Conservation (phyloP, 2,797 vertebrate genomes). For the Coccyzus lansbergi region DNA sequence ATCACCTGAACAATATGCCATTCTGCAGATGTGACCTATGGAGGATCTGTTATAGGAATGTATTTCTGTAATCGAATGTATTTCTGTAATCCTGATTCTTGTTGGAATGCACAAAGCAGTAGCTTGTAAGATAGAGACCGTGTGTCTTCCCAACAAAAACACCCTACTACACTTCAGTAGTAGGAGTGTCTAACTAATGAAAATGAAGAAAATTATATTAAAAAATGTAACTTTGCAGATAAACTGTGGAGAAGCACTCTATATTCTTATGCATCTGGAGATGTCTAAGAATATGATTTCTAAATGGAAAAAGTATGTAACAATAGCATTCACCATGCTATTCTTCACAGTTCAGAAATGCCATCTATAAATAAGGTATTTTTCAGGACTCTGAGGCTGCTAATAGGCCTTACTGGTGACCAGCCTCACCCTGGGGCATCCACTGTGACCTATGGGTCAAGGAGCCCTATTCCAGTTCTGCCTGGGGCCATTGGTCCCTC, state of each 20-base stretch:
- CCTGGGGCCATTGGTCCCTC: too few species aligned
- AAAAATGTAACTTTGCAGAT: background rate
- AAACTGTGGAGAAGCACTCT: background rate
- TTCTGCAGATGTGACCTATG: background rate
- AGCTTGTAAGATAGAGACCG: background rate
- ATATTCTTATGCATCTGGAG: background rate
- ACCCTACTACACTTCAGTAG: background rate
- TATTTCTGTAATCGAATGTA: too few species aligned
- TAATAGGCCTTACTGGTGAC: background rate
- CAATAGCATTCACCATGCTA: background rate
- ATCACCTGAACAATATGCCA: background rate
- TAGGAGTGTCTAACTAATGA: background rate
- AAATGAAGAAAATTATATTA: background rate
- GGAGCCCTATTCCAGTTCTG: background rate
- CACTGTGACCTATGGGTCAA: background rate
- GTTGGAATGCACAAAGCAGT: background rate
- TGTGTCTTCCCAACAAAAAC: background rate
- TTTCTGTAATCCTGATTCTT: background rate
- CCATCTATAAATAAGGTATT: background rate
- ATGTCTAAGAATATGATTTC: background rate
- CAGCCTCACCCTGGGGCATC: background rate
- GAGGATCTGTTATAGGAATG: rapidly evolving
- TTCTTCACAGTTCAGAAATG: background rate
- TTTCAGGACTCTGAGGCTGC: background rate
- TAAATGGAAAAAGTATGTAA: background rate